Evolutionary conservation across 2,888 invertebrate species (phyloP), one percentile per base, ranked within the genome.

Genomic region (Crocallis elinguaria): DNA sequence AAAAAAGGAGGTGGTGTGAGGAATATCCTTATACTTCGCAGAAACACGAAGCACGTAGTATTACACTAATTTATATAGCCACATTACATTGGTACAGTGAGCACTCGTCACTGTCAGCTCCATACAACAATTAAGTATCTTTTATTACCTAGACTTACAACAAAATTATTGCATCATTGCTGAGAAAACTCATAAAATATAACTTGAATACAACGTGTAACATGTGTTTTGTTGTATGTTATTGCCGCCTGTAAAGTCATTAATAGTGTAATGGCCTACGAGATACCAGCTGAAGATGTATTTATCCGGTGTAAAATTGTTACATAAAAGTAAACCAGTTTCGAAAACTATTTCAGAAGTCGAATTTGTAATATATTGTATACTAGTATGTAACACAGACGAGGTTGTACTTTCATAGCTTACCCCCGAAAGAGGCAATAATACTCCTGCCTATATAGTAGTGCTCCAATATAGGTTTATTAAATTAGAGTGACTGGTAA

Each of bases 151-250:
- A 13, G 16, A 48, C 19, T 9, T 21, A 44, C 13, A n/a, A 49
- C 35, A 49, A 48, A 57, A 66, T 65, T 64, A 62, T 64, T 57
- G 61, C 54, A 49, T 59, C 44, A 50, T 54, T 62, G 52, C 57
- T 42, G 55, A 58, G 61, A 63, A 58, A 51, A 51, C 50, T 55
- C 49, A 62, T 58, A 65, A 65, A 63, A 52, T 43, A 30, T 12
- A n/a, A 39, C 39, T 33, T 23, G 32, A 39, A 21, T 33, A 39
- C 39, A 39, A 39, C 9, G 12, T 17, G 38, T 39, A 48, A 49
- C 41, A 21, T 35, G 5, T 42, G 49, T 35, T 49, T 42, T 35
- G 41, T 42, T 29, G 29, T 42, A 49, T 36, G 36, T 49, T 36
- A 42, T 36, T 36, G 14, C 41, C n/a, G 27, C 23, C 35, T 49